phyloP scores from a whole-genome alignment of 2,888 invertebrate genomes.

The Noctua fimbriata region DNA sequence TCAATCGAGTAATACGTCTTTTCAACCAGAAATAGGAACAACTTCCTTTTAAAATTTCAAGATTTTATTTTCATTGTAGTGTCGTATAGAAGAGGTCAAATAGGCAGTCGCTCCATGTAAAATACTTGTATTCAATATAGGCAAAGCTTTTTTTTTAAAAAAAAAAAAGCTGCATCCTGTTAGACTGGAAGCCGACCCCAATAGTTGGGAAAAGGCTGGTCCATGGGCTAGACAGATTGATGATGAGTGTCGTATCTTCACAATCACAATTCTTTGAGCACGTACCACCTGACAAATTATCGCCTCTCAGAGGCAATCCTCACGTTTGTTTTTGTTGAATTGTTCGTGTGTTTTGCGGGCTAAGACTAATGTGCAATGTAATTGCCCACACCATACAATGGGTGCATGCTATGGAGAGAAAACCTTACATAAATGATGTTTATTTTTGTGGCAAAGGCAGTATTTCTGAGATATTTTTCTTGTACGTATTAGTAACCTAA shows the following conservation, averaged over 20 bases:
- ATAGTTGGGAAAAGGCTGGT: neutral
- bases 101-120: neutral
- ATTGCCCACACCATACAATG: conserved; percentile 71
- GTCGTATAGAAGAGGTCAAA: neutral
- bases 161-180: neutral
- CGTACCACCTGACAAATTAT: conserved; percentile 87
- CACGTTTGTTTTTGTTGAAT: conserved; percentile 89
- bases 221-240: neutral
- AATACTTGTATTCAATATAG: neutral
- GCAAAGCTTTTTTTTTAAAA: too few relatives aligned
- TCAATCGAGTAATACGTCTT: too few relatives aligned
- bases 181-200: neutral
- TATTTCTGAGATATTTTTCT: neutral
- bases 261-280: conserved; percentile 76
- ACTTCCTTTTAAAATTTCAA: too few relatives aligned
- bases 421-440: conserved; percentile 15
- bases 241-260: conserved; percentile 21
- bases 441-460: neutral
- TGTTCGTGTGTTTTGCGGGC: conserved; percentile 84
- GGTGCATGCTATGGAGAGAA: conserved; percentile 30
- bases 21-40: too few relatives aligned
- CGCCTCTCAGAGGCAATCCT: conserved; percentile 84
- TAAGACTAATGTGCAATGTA: conserved; percentile 84
- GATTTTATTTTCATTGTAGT: neutral
- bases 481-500: neutral